phyloP scores from a whole-genome alignment of 1,140 invertebrate species.

The Drosophila kanapiae region DNA sequence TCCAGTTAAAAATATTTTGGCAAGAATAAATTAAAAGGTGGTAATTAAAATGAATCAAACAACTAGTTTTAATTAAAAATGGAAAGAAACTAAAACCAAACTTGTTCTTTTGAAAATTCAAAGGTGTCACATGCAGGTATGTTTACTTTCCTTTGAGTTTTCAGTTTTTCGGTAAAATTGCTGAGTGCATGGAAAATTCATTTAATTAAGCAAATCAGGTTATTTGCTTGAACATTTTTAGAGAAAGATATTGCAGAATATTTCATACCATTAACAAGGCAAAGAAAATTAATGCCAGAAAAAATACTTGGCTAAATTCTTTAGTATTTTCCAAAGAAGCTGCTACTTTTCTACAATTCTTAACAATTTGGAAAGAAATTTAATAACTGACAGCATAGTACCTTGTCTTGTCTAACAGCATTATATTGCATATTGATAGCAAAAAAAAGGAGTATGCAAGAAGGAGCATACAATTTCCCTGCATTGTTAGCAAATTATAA shows the following conservation, averaged over 20 bases:
- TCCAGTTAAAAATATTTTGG: background rate
- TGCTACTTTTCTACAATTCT: background rate
- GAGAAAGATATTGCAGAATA: too few relatives aligned
- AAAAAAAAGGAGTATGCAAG: background rate
- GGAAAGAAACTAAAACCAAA: background rate
- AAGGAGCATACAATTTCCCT: background rate
- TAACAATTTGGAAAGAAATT: background rate
- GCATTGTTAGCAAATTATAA: conserved; percentile 21
- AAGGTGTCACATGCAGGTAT: background rate
- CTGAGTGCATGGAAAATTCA: background rate
- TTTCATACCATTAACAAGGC: too few relatives aligned
- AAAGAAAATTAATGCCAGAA: too few relatives aligned
- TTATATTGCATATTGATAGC: background rate
- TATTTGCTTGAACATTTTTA: too few relatives aligned
- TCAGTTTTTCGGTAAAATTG: background rate
- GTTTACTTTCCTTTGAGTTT: background rate
- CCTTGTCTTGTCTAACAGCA: too few relatives aligned
- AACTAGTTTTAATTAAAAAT: background rate
- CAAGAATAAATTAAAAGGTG: background rate
- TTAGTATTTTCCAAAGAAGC: too few relatives aligned
- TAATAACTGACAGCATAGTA: conserved; percentile 4
- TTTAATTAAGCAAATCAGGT: too few relatives aligned
- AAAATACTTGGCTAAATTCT: background rate
- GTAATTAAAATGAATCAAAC: background rate
- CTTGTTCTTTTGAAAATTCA: background rate